Evolutionary conservation across 1,140 invertebrate genomes (phyloP), one percentile per base, ranked within the genome.

Genomic region (Megalopta genalis): DNA sequence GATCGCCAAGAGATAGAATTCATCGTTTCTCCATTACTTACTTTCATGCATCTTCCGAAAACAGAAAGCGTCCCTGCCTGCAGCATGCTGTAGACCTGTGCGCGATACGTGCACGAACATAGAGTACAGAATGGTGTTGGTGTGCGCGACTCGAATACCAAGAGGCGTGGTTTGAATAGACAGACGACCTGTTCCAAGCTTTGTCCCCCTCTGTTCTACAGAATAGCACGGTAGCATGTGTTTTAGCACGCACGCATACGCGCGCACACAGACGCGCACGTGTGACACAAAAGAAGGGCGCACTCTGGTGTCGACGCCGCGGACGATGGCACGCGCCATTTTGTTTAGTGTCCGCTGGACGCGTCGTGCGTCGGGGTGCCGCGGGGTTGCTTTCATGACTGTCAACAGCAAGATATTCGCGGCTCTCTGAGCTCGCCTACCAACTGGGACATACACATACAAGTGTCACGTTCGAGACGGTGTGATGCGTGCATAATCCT

Each of bases 291-390:
- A 42, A n/a, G 46, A 14, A 21, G 59, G 59, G 68, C 83, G 83
- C 83, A 37, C 84, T 78, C 82, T 86, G 75, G 74, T 63, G 83
- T 66, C 79, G 54, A 75, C 74, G 75, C 65, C 14, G 72, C 49
- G 62, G 74, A 77, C 80, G 64, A 84, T 52, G 37, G 62, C 52
- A 68, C 79, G 74, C 85, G 85, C 85, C 85, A 86, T 86, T 83
- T 86, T 86, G 85, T 86, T 76, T 82, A 86, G 85, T 86, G 72
- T 70, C 69, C 72, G 59, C 74, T 85, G 80, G 85, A 86, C 85
- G 84, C 85, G 81, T 86, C 80, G 75, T 67, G 85, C 81, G 85
- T 86, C 76, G 80, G 75, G 85, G 62, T 78, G 76, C 66, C 65
- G 42, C 27, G 72, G 85, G 84, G 85, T 85, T 75, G 74, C 71